Conservation (phyloP, 2,797 vertebrate species). For the Decapterus maruadsi region DNA sequence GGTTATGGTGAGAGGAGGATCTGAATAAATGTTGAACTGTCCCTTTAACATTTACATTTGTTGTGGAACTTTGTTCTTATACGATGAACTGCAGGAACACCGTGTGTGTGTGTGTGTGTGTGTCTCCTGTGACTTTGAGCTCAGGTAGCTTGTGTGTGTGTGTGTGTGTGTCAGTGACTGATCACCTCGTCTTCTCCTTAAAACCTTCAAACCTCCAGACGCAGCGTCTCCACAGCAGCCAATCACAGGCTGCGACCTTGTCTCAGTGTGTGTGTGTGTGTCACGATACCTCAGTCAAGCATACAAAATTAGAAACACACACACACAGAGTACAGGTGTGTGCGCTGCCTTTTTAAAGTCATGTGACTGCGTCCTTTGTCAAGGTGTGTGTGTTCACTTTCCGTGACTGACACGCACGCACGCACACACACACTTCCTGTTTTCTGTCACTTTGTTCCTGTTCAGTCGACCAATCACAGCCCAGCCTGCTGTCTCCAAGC, state of each 20-base stretch:
- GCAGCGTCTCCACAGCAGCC: background rate
- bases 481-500: too few species aligned
- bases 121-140: too few species aligned
- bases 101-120: too few species aligned
- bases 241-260: conserved; percentile 46
- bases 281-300: background rate
- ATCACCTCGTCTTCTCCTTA: conserved; percentile 6
- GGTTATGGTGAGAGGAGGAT: too few species aligned
- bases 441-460: too few species aligned
- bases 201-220: conserved; percentile 15
- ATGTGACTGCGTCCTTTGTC: conserved; percentile 22
- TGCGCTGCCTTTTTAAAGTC: background rate
- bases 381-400: conserved; percentile 3
- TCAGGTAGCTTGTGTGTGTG: background rate
- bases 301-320: background rate
- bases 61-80: too few species aligned
- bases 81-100: too few species aligned
- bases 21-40: too few species aligned
- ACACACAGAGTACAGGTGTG: conserved; percentile 9
- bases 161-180: conserved; percentile 16
- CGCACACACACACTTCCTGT: background rate
- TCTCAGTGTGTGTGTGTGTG: conserved; percentile 9
- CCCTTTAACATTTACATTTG: too few species aligned
- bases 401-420: conserved; percentile 13
- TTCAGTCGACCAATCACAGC: too few species aligned